Evolutionary conservation across 53 echinoderm and acorn worm genomes (phyloP).

Genomic region (Zoroaster sp.): DNA sequence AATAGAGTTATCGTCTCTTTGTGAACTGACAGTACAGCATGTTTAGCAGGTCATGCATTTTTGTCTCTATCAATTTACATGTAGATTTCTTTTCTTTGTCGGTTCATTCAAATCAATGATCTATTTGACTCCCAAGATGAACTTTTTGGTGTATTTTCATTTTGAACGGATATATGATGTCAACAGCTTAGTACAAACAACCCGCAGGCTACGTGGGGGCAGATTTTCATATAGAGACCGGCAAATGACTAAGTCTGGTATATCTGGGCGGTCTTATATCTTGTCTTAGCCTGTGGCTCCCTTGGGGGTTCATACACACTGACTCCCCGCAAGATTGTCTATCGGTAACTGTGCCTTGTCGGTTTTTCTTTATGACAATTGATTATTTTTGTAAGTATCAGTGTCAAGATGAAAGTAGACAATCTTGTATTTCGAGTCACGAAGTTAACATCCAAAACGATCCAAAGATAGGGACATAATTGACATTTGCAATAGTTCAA

Average conservation of each 20-base stretch:
- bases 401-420: neutral
- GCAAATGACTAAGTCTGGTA: neutral
- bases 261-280: neutral
- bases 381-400: neutral
- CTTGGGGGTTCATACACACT: neutral
- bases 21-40: neutral
- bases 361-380: neutral
- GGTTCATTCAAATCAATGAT: neutral
- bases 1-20: no score
- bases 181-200: conserved; percentile 28
- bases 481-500: neutral
- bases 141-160: conserved; percentile 21
- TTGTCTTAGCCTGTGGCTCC: neutral
- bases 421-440: neutral
- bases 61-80: neutral
- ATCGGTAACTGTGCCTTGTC: neutral
- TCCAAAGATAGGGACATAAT: neutral
- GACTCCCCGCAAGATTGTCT: neutral
- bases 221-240: neutral
- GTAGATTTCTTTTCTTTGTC: neutral
- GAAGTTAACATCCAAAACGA: no score
- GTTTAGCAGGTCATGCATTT: neutral
- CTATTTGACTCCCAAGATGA: neutral
- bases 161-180: conserved; percentile 42
- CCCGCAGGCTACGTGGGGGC: neutral